Evolutionary conservation across 2,797 vertebrate species (phyloP).

Genomic region (Hoplostethus mediterraneus): DNA sequence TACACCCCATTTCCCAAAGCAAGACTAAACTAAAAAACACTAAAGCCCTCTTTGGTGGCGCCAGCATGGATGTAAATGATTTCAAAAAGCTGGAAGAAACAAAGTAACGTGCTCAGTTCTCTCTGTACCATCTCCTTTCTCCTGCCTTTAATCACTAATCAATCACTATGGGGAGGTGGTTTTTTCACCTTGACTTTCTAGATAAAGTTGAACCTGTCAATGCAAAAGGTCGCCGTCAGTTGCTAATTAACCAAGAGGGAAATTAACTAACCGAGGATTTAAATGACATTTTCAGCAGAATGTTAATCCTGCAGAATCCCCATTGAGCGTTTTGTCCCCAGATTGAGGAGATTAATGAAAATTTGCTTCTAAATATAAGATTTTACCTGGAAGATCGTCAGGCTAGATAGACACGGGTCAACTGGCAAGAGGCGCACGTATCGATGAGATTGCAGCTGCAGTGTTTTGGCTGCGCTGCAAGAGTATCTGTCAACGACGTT

Average conservation of each 20-base stretch:
- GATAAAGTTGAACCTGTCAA: conserved; percentile 85
- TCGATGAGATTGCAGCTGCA: conserved; percentile 9
- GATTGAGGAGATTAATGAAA: conserved; percentile 70
- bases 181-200: conserved; percentile 86
- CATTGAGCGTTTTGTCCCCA: conserved; percentile 54
- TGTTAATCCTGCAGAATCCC: conserved; percentile 78
- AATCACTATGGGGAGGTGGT: conserved; percentile 75
- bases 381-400: conserved; percentile 39
- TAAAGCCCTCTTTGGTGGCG: background rate
- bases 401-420: conserved; percentile 31
- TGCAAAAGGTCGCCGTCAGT: conserved; percentile 83
- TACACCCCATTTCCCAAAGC: background rate
- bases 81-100: conserved; percentile 10
- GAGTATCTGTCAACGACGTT: conserved; percentile 27
- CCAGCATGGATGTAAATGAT: background rate
- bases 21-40: background rate
- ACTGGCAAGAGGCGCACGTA: conserved; percentile 29
- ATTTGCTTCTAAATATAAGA: conserved; percentile 60
- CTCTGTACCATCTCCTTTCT: conserved; percentile 16
- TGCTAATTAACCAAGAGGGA: conserved; percentile 89
- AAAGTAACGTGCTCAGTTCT: conserved; percentile 25
- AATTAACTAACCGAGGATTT: conserved; percentile 84
- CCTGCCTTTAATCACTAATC: conserved; percentile 79
- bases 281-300: conserved; percentile 82
- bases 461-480: conserved; percentile 2